These are phyloP conservation scores for Octonoba sinensis DNA, from an alignment of 2,888 invertebrate species.

Conservation along the genomic window DNA sequence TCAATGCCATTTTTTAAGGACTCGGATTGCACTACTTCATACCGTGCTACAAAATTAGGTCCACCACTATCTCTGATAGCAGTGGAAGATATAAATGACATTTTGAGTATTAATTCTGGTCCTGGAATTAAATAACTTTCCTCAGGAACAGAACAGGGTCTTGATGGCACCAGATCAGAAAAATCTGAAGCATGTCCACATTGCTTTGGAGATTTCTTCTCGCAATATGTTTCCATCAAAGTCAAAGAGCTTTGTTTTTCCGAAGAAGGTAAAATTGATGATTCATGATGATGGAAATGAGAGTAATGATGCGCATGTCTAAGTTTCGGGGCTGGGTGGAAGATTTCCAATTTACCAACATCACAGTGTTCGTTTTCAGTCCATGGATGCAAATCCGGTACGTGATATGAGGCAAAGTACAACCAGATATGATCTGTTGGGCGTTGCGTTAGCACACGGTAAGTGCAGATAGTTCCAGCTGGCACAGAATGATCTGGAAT, in stretches of 20 bases:
- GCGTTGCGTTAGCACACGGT: constrained; percentile 77
- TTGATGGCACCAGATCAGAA: constrained; percentile 64
- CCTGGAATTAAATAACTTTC: constrained; percentile 85
- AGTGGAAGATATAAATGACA: constrained; percentile 81
- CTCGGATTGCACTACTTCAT: constrained; percentile 82
- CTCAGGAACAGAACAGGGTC: constrained; percentile 67
- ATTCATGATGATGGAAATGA: not conserved
- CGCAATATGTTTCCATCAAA: constrained; percentile 50
- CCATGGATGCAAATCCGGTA: constrained; percentile 61
- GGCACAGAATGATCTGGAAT: constrained; percentile 78
- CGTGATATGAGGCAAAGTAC: constrained; percentile 60
- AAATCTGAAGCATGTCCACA: constrained; percentile 67
- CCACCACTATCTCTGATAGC: constrained; percentile 81
- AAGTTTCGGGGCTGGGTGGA: constrained; percentile 30
- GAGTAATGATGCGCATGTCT: constrained; percentile 24
- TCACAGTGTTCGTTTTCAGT: constrained; percentile 61
- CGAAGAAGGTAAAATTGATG: not conserved
- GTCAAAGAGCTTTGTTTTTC: not conserved
- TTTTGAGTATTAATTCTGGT: constrained; percentile 81
- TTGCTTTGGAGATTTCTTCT: constrained; percentile 64
- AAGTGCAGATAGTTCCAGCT: constrained; percentile 85
- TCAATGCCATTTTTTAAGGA: constrained; percentile 65
- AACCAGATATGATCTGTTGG: constrained; percentile 58
- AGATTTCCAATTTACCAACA: constrained; percentile 57
- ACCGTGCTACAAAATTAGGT: constrained; percentile 78